Evolutionary conservation across 2,888 invertebrate genomes (phyloP).

Genomic region (Nemoura dubitans): DNA sequence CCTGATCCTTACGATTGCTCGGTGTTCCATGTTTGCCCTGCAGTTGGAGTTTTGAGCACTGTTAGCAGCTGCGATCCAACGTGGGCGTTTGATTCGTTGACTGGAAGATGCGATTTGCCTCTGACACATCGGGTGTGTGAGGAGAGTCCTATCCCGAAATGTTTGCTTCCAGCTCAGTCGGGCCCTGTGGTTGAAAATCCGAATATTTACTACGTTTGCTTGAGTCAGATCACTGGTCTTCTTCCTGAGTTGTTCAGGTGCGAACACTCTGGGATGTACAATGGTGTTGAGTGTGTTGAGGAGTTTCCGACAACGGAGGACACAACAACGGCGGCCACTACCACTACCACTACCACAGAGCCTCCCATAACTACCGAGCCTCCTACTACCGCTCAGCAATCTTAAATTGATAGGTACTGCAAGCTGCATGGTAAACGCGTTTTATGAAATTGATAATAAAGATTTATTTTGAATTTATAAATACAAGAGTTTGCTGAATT

Average conservation of each 20-base stretch:
- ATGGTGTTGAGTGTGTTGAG: neutral
- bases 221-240: neutral
- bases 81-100: slow-evolving; percentile 24
- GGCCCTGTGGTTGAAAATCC: slow-evolving; percentile 21
- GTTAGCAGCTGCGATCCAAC: neutral
- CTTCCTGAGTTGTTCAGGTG: slow-evolving; percentile 33
- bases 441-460: neutral
- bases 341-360: neutral
- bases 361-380: no score
- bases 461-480: neutral
- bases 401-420: no score
- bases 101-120: neutral
- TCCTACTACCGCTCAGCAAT: no score
- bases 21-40: neutral
- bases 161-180: neutral
- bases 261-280: neutral
- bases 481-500: neutral
- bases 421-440: no score
- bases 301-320: neutral
- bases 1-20: slow-evolving; percentile 38
- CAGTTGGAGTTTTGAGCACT: neutral
- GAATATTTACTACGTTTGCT: slow-evolving; percentile 30
- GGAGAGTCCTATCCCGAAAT: slow-evolving; percentile 25
- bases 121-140: neutral
- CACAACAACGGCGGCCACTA: neutral